These are phyloP conservation scores for Lophura nycthemera DNA, from an alignment of 2,113 vertebrate species.

Conservation along the genomic window DNA sequence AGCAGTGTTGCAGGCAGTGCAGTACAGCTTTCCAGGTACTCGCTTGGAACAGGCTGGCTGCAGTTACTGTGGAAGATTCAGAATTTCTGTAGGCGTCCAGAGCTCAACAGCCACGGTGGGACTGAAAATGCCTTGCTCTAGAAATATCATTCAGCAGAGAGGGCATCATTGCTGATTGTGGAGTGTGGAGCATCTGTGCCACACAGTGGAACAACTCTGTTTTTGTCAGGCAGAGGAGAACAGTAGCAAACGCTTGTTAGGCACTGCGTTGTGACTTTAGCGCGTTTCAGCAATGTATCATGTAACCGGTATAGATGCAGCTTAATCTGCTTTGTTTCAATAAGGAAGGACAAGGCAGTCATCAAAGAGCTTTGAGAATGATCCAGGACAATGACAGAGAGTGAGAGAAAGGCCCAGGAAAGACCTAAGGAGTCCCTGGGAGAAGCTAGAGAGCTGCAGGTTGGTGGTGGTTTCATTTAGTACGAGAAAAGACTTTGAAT, in stretches of 20 bases:
- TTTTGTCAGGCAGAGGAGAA: constrained; percentile 1
- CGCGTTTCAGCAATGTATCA: background rate
- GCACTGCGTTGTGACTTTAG: background rate
- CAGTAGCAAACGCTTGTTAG: background rate
- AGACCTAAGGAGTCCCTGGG: background rate
- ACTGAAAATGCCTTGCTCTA: background rate
- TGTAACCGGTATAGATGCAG: background rate
- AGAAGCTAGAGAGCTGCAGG: background rate
- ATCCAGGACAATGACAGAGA: background rate
- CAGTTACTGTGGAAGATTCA: background rate
- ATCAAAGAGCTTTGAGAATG: background rate
- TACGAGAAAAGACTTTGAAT: background rate
- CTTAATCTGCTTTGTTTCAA: background rate
- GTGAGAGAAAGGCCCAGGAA: background rate
- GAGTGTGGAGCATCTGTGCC: constrained; percentile 33
- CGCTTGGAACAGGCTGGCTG: background rate
- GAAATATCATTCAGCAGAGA: background rate
- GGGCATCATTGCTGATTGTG: background rate
- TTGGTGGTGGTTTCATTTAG: background rate
- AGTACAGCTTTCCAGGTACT: background rate
- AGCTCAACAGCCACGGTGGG: background rate
- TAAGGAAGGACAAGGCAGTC: background rate
- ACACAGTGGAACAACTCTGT: constrained; percentile 39
- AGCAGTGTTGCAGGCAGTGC: background rate
- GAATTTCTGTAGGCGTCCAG: background rate